A percentile compares a stretch with the other conserved stretches of the same genome.
Evolutionary conservation across 2,113 vertebrate genomes (phyloP).

Genomic region (Dipodomys stephensi): DNA sequence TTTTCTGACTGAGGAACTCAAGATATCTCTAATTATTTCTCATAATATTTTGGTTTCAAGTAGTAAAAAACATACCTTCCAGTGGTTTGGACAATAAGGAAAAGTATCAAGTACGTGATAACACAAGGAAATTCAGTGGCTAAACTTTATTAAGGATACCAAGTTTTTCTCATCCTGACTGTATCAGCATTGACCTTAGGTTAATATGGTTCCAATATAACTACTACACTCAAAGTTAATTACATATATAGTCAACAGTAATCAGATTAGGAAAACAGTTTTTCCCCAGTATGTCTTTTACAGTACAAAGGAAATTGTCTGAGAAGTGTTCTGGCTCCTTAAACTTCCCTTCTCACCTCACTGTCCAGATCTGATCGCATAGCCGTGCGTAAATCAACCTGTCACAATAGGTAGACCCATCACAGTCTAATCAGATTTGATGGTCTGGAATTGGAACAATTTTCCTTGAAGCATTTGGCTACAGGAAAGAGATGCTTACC

Average conservation of each 20-base stretch:
- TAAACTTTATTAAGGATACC: constrained; percentile 18
- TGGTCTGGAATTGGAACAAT: neutral
- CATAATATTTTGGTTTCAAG: constrained; percentile 14
- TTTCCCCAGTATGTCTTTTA: neutral
- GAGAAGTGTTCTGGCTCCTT: neutral
- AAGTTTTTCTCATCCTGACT: neutral
- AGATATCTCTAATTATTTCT: neutral
- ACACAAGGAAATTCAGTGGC: constrained; percentile 42
- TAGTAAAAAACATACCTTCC: neutral
- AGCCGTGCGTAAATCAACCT: neutral
- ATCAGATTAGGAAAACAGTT: constrained; percentile 35
- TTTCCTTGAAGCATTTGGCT: neutral
- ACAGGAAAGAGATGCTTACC: neutral
- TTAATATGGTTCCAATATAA: constrained; percentile 39
- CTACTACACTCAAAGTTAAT: constrained; percentile 2
- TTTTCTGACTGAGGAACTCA: neutral
- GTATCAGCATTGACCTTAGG: constrained; percentile 22
- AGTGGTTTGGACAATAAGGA: constrained; percentile 27
- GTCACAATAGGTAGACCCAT: neutral
- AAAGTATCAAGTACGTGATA: constrained; percentile 18
- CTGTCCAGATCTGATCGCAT: constrained; percentile 17
- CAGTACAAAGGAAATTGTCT: constrained; percentile 35
- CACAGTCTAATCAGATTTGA: constrained; percentile 23
- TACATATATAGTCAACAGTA: constrained; percentile 9
- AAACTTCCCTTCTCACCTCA: neutral